These are phyloP conservation scores for Melanchra persicariae DNA, from an alignment of 2,888 invertebrate genomes.

Conservation along the genomic window DNA sequence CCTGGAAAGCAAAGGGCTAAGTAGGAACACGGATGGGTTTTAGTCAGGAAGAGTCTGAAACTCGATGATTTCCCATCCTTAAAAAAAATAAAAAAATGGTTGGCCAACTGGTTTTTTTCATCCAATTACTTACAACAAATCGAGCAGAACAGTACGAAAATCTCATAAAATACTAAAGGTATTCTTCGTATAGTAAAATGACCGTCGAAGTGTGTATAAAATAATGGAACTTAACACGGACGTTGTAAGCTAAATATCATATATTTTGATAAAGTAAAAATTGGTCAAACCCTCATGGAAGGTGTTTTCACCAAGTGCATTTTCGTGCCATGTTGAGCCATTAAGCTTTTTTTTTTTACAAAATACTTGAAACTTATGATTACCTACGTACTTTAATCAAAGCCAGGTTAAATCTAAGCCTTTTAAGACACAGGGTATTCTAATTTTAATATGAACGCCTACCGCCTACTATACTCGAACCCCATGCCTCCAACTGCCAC, in stretches of 20 bases:
- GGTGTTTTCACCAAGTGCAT: too few relatives aligned
- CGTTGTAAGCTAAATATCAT: not conserved
- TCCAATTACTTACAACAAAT: not conserved
- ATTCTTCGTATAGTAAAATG: not conserved
- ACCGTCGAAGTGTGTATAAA: too few relatives aligned
- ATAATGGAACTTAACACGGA: too few relatives aligned
- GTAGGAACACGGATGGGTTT: too few relatives aligned
- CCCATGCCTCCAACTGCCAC: constrained; percentile 22
- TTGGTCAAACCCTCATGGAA: not conserved
- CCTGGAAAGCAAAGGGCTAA: too few relatives aligned
- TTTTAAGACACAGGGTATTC: not conserved
- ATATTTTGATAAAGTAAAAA: not conserved
- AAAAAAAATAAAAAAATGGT: too few relatives aligned
- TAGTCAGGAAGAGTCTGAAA: too few relatives aligned
- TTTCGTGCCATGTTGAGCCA: not conserved
- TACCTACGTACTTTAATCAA: too few relatives aligned
- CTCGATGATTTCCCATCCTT: too few relatives aligned
- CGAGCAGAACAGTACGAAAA: not conserved
- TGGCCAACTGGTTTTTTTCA: not conserved
- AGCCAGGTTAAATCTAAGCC: too few relatives aligned
- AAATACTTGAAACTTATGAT: not conserved
- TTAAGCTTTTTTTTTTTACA: not conserved
- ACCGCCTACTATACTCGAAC: not conserved
- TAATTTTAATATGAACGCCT: constrained; percentile 7
- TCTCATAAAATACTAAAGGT: not conserved